Evolutionary conservation across 2,113 vertebrate genomes (phyloP).

Genomic region (Triplophysa rosa): DNA sequence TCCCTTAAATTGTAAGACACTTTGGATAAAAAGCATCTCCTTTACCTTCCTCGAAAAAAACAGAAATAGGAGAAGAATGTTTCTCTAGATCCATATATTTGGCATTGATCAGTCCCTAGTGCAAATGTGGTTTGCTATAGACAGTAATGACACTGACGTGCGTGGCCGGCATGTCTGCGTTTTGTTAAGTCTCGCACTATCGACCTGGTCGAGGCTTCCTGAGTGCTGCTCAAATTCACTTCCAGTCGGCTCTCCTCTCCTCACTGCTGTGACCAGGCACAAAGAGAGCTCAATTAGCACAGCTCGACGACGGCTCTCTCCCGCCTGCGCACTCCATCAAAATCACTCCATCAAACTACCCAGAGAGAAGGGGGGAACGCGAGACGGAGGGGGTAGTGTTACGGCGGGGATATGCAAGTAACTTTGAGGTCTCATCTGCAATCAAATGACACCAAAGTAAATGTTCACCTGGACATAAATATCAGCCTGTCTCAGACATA

Average conservation of each 20-base stretch:
- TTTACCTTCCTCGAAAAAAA: not conserved
- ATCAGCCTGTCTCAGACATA: not conserved
- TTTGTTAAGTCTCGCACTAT: constrained; percentile 76
- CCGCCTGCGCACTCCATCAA: constrained; percentile 52
- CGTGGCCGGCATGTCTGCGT: constrained; percentile 72
- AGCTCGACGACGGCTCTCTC: constrained; percentile 57
- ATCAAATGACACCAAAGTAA: constrained; percentile 65
- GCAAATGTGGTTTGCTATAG: constrained; percentile 67
- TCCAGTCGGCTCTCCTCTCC: constrained; percentile 62
- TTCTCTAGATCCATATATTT: constrained; percentile 58
- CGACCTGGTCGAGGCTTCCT: constrained; percentile 69
- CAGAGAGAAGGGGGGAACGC: constrained; percentile 23
- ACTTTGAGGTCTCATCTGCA: constrained; percentile 66
- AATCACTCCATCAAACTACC: constrained; percentile 65
- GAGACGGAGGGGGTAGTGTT: not conserved
- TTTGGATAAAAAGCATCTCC: no score
- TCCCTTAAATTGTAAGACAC: no score
- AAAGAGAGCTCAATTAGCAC: constrained; percentile 78
- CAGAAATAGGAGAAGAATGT: not conserved
- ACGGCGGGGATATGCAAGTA: not conserved
- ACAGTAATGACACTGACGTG: constrained; percentile 75
- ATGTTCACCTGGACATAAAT: constrained; percentile 59
- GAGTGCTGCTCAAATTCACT: constrained; percentile 73
- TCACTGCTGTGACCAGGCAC: constrained; percentile 72
- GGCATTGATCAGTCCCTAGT: constrained; percentile 72